A percentile compares a stretch with the other conserved stretches of the same genome.
Conservation (phyloP, 1,140 invertebrate species). For the Apis dorsata region DNA sequence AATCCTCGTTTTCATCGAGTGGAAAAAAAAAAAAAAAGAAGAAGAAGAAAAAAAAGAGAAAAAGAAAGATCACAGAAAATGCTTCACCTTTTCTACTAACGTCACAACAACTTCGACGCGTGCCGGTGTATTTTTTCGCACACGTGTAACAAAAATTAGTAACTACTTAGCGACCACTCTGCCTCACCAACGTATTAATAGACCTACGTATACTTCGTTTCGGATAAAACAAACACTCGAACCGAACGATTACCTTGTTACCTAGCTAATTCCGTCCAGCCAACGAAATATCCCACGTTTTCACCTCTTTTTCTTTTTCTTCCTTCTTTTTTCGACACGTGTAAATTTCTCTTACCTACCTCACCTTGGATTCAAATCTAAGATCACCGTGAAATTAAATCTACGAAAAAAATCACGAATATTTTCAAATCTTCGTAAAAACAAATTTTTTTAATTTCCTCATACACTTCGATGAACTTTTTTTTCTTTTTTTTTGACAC, state of each 20-base stretch:
- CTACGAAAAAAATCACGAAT: too few relatives aligned
- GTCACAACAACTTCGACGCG: too few relatives aligned
- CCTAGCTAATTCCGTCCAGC: slow-evolving; percentile 39
- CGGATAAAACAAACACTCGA: slow-evolving; percentile 13
- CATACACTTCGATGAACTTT: too few relatives aligned
- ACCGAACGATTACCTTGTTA: not conserved
- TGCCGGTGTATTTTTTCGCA: not conserved
- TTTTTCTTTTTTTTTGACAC: too few relatives aligned
- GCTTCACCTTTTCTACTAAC: not conserved
- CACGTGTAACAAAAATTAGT: slow-evolving; percentile 17
- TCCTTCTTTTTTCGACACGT: not conserved
- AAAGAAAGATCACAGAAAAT: not conserved
- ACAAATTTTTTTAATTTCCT: too few relatives aligned
- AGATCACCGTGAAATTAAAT: not conserved
- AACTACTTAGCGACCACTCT: slow-evolving; percentile 12
- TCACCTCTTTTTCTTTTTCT: not conserved
- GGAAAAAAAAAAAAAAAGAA: not conserved
- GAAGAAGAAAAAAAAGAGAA: too few relatives aligned
- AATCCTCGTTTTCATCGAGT: not conserved
- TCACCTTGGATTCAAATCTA: not conserved
- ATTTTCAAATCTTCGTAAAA: too few relatives aligned
- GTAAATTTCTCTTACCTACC: not conserved
- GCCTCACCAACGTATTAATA: slow-evolving; percentile 4
- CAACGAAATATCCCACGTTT: not conserved
- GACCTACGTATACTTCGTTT: not conserved